These are phyloP conservation scores for Atopsyche davidsoni DNA, from an alignment of 1,140 invertebrate species.

Conservation along the genomic window DNA sequence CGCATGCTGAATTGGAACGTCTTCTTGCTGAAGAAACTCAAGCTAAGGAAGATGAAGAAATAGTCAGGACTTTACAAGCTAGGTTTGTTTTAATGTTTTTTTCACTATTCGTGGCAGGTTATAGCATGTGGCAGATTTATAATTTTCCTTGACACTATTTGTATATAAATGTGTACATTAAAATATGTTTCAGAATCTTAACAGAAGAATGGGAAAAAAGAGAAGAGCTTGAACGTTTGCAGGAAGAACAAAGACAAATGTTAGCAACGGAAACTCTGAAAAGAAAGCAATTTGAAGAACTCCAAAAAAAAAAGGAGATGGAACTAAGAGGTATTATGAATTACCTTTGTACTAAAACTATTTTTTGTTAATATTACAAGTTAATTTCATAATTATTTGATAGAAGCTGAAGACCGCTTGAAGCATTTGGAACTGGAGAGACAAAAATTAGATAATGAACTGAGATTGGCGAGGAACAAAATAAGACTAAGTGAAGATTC, in stretches of 20 bases:
- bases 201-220: constrained; percentile 77
- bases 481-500: constrained; percentile 59
- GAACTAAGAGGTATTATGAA: constrained; percentile 52
- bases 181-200: constrained; percentile 53
- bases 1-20: constrained; percentile 59
- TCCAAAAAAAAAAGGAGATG: constrained; percentile 64
- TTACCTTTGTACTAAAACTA: too few species aligned
- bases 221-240: constrained; percentile 69
- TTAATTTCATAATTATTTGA: constrained; percentile 27
- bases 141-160: constrained; percentile 4
- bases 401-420: constrained; percentile 61
- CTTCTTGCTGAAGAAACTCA: constrained; percentile 73
- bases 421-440: constrained; percentile 63
- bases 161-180: too few species aligned
- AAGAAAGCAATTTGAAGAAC: constrained; percentile 63
- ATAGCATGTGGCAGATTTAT: too few species aligned
- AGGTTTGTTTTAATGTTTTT: constrained; percentile 37
- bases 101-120: too few species aligned
- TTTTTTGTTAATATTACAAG: too few species aligned
- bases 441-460: constrained; percentile 57
- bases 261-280: constrained; percentile 68
- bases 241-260: constrained; percentile 66
- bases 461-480: constrained; percentile 59
- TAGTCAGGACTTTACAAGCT: constrained; percentile 67
- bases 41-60: constrained; percentile 78